Evolutionary conservation across 2,113 vertebrate species (phyloP), one percentile per base, ranked within the genome.

Genomic region (Chiloscyllium plagiosum): DNA sequence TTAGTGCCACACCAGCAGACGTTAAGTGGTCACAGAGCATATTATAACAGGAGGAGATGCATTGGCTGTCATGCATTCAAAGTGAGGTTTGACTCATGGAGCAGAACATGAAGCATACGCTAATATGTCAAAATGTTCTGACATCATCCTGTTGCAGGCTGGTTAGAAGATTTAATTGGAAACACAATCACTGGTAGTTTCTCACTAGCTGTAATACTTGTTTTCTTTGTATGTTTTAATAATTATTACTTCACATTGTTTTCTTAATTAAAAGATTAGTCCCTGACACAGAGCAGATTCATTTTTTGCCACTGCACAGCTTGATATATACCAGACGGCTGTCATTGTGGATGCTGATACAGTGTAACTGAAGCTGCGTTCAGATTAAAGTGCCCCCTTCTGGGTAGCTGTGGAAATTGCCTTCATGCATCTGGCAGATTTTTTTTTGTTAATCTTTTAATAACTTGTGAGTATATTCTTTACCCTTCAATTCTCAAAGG

Each of bases 241-340:
- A 92, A 92, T n/a, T 92, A 56, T 89, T 89, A 89, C 29, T 89
- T 50, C 50, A 56, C 20, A 50, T 89, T 92, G 87, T n/a, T 65
- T 61, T 92, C 56, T 92, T 92, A 92, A 92, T 92, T 92, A 69
- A 37, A 47, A 94, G 92, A 94, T 94, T 94, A 68, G 65, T 69
- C 65, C n/a, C n/a, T 69, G 37, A 94, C 87, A 94, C 3, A 47
- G 22, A 69, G 68, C 65, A 94, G 65, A 70, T 70, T 8, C 66
- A 50, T 61, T 70, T 68, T 70, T 94, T 94, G n/a, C 61, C 87
- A 92, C 52, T n/a, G 87, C 87, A 92, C 66, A 94, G 93, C 37
- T 42, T 94, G 93, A 94, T 94, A 42, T 47, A 69, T 19, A 47
- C 37, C 93, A 70, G 93, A 69, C 33, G n/a, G 37, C 42, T 70